A percentile compares a stretch with the other conserved stretches of the same genome.
Conservation (phyloP, 2,113 vertebrate genomes). For the Actenoides hombroni region DNA sequence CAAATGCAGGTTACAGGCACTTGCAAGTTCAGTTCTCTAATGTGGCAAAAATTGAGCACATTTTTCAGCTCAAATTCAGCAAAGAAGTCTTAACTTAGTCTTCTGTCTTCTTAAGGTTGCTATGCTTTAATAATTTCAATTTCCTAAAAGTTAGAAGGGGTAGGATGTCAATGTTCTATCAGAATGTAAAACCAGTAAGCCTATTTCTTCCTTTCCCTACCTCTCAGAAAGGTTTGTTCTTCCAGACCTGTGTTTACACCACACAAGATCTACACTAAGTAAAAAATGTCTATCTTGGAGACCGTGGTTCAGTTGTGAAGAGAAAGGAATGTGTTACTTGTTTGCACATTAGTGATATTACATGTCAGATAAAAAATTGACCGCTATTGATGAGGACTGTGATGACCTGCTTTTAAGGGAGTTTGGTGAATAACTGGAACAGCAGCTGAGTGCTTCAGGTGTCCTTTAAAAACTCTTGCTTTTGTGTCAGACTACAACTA, state of each 20-base stretch:
- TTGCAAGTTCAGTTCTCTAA: background rate
- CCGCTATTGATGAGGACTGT: background rate
- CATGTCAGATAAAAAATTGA: background rate
- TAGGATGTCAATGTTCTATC: background rate
- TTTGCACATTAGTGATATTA: background rate
- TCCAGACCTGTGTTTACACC: background rate
- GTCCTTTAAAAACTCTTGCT: background rate
- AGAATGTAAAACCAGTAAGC: background rate
- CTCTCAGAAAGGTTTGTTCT: background rate
- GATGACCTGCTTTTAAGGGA: background rate
- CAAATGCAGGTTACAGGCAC: background rate
- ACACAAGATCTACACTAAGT: background rate
- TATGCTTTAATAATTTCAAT: background rate
- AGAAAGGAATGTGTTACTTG: background rate
- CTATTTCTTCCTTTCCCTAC: background rate
- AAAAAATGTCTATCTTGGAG: background rate
- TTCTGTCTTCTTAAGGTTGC: background rate
- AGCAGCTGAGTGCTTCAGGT: background rate
- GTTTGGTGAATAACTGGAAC: background rate
- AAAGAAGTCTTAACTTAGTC: background rate
- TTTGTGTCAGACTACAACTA: background rate
- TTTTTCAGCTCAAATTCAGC: background rate
- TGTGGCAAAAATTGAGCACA: fast-evolving
- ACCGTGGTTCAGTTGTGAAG: background rate
- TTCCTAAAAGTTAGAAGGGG: background rate